These are phyloP conservation scores for Aphaenogaster rudis DNA, from an alignment of 1,140 invertebrate genomes.

Conservation along the genomic window DNA sequence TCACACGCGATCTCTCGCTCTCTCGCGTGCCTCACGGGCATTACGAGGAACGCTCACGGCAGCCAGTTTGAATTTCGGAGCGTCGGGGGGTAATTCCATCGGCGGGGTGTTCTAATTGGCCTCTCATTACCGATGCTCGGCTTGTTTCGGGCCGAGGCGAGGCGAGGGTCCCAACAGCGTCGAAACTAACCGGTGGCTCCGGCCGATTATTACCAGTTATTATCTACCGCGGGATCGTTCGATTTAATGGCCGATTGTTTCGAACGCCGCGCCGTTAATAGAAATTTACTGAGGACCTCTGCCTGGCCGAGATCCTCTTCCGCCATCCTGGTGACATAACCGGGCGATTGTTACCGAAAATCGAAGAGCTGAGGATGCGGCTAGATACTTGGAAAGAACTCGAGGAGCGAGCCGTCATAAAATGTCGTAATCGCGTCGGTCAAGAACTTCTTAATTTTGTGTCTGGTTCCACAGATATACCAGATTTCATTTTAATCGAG, in stretches of 20 bases:
- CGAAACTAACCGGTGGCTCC: conserved; percentile 81
- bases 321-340: conserved; percentile 54
- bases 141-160: conserved; percentile 80
- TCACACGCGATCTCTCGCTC: conserved; percentile 59
- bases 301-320: conserved; percentile 45
- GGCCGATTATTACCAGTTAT: conserved; percentile 85
- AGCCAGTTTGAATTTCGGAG: conserved; percentile 86
- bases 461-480: neutral
- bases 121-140: conserved; percentile 87
- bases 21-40: conserved; percentile 83
- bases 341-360: neutral
- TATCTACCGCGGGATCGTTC: conserved; percentile 85
- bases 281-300: conserved; percentile 83
- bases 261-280: conserved; percentile 83
- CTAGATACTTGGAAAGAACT: neutral
- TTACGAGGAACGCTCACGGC: conserved; percentile 83
- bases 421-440: neutral
- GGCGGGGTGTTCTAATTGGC: conserved; percentile 86
- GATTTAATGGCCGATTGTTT: conserved; percentile 86
- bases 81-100: conserved; percentile 85
- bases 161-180: conserved; percentile 75
- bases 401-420: neutral
- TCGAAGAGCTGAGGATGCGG: neutral
- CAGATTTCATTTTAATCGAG: neutral
- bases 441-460: neutral